Percentiles rank a stretch among this genome's conserved stretches.
Conservation (phyloP, 2,888 invertebrate species). For the Neoscelio sp. region DNA sequence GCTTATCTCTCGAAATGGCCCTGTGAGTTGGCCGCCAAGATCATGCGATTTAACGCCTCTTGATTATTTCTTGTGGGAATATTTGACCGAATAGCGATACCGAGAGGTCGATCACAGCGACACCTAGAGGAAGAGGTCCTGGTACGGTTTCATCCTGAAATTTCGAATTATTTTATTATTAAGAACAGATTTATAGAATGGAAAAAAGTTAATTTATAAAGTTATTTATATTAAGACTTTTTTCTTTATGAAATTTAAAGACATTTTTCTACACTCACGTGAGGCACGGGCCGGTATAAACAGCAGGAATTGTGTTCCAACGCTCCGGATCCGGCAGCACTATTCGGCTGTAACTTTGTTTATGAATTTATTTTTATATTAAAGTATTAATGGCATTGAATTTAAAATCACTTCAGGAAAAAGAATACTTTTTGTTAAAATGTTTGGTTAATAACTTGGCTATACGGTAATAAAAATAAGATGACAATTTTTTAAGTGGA, state of each 20-base stretch:
- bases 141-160: slow-evolving; percentile 86
- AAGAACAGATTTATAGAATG: too few species aligned
- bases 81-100: slow-evolving; percentile 95
- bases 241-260: neutral
- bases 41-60: too few species aligned
- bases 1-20: too few species aligned
- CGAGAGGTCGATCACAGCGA: slow-evolving; percentile 98
- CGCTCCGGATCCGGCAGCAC: slow-evolving; percentile 97
- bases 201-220: neutral
- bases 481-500: slow-evolving; percentile 1
- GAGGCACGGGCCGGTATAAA: slow-evolving; percentile 89
- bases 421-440: too few species aligned
- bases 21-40: too few species aligned
- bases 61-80: too few species aligned
- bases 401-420: too few species aligned
- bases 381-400: too few species aligned
- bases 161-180: too few species aligned
- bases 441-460: too few species aligned
- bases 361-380: slow-evolving; percentile 29
- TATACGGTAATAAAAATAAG: neutral
- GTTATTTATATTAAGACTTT: neutral
- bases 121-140: slow-evolving; percentile 95
- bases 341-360: slow-evolving; percentile 94
- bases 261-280: slow-evolving; percentile 80
- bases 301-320: slow-evolving; percentile 98